A percentile compares a stretch with the other conserved stretches of the same genome.
Conservation (phyloP, 2,797 vertebrate species). For the Dendrocincla fuliginosa region DNA sequence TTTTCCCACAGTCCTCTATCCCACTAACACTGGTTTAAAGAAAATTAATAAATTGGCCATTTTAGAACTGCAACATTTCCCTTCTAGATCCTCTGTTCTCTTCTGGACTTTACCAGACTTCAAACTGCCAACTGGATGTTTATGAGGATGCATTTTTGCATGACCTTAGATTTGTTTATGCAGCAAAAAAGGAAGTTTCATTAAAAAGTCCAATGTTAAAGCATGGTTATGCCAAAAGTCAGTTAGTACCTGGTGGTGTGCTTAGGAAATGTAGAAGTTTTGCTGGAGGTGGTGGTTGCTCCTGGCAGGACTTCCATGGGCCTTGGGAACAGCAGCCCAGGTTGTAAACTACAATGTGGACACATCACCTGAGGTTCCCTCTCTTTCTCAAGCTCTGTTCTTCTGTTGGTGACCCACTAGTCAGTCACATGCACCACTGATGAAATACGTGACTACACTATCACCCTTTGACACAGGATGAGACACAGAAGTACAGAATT, state of each 20-base stretch:
- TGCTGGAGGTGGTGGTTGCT: neutral
- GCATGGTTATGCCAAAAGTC: neutral
- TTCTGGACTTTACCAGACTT: neutral
- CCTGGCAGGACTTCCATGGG: neutral
- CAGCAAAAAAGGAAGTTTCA: neutral
- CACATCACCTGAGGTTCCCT: neutral
- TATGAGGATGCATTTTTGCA: neutral
- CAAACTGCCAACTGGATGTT: neutral
- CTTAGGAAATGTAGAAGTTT: neutral
- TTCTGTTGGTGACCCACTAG: neutral
- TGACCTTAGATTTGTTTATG: neutral
- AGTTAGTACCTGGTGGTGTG: neutral
- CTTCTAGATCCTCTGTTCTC: neutral
- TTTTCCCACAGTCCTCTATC: neutral
- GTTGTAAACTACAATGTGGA: neutral
- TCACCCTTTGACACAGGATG: neutral
- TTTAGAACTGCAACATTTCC: neutral
- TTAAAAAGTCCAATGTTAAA: neutral
- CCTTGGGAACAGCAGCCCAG: neutral
- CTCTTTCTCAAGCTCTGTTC: neutral
- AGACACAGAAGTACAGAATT: neutral
- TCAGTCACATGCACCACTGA: neutral
- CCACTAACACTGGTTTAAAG: neutral
- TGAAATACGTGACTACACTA: neutral
- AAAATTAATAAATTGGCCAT: neutral